Base-by-base conservation (phyloP, 2,113 vertebrate genomes). In the Baryphthengus martii region DNA sequence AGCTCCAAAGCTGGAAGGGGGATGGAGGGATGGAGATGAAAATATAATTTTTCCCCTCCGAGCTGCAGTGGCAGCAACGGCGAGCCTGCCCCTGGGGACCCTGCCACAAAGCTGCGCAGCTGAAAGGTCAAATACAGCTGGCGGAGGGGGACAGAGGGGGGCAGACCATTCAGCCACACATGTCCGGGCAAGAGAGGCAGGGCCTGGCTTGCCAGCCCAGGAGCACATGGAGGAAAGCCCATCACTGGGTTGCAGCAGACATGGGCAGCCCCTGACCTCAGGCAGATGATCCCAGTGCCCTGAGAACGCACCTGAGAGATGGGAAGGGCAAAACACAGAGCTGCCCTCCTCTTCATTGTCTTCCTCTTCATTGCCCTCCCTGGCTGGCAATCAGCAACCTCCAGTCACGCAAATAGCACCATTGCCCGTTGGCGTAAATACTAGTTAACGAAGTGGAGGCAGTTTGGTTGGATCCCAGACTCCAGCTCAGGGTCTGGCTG, bases 111-210 rank as follows among this genome's bases (percentile, higher is more conserved):
- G 93, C 95, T 16, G 91, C 71, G 20, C 90, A 21, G 31, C 93
- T 58, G 49, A 96, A 96, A 97, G 97, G 98, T 97, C 97, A 97
- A 63, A 74, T 0, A 4, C 45, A 78, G 96, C 90, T 63, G 79
- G 87, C 20, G 33, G 42, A 42, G 35, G 31, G 88, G 65, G 31
- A 42, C 11, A 0, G 24, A 59, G n/a, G 12, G 65, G 74, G 66
- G 56, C 25, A 17, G 23, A 84, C 68, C 70, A 74, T 33, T 5
- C 55, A 17, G 78, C 74, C 24, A 4, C n/a, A 0, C 1, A 8
- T 35, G 63, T 26, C 63, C 1, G 1, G 31, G 76, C 39, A 65
- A 58, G 13, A 44, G 67, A 50, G 33, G 47, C 84, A 39, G 33
- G 15, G 39, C 17, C 50, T 0, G 2, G n/a, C 47, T 52, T 8